Percentiles rank a stretch among this genome's conserved stretches.
phyloP scores from a whole-genome alignment of 2,113 vertebrate genomes.

The Phycodurus eques region DNA sequence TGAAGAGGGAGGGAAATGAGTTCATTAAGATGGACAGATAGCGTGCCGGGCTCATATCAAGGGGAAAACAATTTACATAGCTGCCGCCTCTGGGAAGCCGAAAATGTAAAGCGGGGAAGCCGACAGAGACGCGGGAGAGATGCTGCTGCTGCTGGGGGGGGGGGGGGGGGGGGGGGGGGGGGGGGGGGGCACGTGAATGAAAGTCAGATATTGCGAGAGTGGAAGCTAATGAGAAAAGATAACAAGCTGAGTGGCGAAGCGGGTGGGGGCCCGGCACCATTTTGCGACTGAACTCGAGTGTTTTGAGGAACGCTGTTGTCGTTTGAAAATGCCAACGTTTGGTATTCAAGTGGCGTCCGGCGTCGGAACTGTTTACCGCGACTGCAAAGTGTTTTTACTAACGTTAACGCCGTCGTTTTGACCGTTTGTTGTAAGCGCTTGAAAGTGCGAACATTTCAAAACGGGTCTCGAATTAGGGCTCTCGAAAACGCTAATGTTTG shows the following conservation, averaged over 20 bases:
- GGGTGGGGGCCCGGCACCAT: neutral
- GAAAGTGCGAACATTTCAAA: too few relatives aligned
- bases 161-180: too few relatives aligned
- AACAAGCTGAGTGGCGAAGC: constrained; percentile 15
- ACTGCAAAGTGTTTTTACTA: too few relatives aligned
- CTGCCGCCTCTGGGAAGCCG: constrained; percentile 29
- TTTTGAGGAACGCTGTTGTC: neutral
- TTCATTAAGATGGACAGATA: constrained; percentile 52
- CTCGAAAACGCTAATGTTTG: too few relatives aligned
- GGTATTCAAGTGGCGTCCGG: neutral
- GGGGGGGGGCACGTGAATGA: neutral
- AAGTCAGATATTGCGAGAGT: constrained; percentile 4
- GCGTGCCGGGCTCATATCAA: constrained; percentile 25
- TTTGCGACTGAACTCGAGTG: constrained; percentile 8
- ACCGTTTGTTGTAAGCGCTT: too few relatives aligned
- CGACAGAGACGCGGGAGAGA: constrained; percentile 4
- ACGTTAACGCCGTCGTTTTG: too few relatives aligned
- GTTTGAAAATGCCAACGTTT: neutral
- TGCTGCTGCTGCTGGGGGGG: neutral
- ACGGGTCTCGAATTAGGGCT: too few relatives aligned
- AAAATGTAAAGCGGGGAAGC: constrained; percentile 3
- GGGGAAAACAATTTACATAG: constrained; percentile 62
- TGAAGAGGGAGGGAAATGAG: constrained; percentile 9
- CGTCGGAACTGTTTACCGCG: neutral
- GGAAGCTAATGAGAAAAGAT: constrained; percentile 40